Base-by-base conservation (phyloP, 1,140 invertebrate species). In the Zaprionus ornatus region DNA sequence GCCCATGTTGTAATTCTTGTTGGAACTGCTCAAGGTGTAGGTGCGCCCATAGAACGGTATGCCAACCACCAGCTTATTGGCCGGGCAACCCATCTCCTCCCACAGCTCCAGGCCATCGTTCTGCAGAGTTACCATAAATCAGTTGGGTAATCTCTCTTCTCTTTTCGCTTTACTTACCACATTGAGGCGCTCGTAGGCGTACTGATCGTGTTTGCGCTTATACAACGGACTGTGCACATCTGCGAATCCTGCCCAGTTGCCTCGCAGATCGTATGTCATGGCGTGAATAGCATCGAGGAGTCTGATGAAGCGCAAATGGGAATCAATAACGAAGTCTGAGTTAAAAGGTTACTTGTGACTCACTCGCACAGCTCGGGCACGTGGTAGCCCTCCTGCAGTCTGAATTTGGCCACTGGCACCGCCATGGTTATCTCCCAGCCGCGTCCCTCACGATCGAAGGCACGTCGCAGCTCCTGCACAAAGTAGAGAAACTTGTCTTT, bases 211-310 rank as follows among this genome's bases (percentile, higher is more conserved):
- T 0, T 97, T 96, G 67, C 97, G 93, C 88, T 95, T 96, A 83
- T 97, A 97, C 0, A 98, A 93, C 4, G 97, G 96, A 82, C 96
- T 97, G 85, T 98, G 97, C 0, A 96, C 95, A 85, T 98, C 97
- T 1, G 97, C 97, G 79, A 97, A 97, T 42, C 96, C 97, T 6
- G 96, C 97, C 97, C 97, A 98, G 81, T 98, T 97, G 25, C 98
- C 98, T 75, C 97, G 94, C 17, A 98, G 94, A 93, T 98, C 98
- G 90, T 99, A 99, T 0, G 97, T 95, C 97, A 98, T 98, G 12
- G 97, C 96, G 85, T 98, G 97, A 59, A 98, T 95, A 4, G 96
- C 97, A 90, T 98, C 97, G 17, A 97, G 69, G 29, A 94, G 92
- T 80, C 96, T 96, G 23, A 55, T 9, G 23, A 17, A 17, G 40